Evolutionary conservation across 2,888 invertebrate species (phyloP), one percentile per base, ranked within the genome.

Genomic region (Nomada flava): DNA sequence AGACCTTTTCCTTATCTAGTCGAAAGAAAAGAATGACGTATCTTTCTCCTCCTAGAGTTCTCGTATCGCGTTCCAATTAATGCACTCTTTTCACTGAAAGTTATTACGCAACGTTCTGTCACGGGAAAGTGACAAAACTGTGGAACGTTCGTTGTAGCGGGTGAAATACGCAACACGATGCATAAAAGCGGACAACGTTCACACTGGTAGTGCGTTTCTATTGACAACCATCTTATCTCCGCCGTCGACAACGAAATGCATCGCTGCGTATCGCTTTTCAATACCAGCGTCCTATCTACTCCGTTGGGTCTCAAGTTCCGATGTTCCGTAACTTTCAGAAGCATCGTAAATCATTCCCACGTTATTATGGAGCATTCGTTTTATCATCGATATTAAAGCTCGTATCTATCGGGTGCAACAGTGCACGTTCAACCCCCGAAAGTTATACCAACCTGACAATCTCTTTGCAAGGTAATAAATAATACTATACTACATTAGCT

Each of bases 211-310:
- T 52, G 13, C 74, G 81, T 83, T 81, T 83, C 86, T 86, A 86
- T 86, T 81, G 86, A 86, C 74, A 76, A 77, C 75, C 80, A 72
- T 42, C 76, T 83, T 86, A 86, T 86, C 83, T 76, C 47, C n/a
- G n/a, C n/a, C 70, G 20, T 55, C 62, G 76, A 81, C 47, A 29
- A 57, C 44, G 60, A 55, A 18, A 55, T 62, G 68, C 76, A 59
- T 68, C 71, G 63, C 50, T 42, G 11, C 52, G 23, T 69, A 72
- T 70, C 73, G 44, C 65, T 57, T 73, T 76, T 59, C 84, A 52
- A 76, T 69, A 75, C 63, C 52, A 26, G 20, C 70, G 47, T 18
- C 7, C 10, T 76, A 80, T 83, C 69, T 23, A 2, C 50, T 50
- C 26, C 26, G 42, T 42, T 36, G 53, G 29, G 13, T 53, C 47